Evolutionary conservation across 2,797 vertebrate species (phyloP).

Genomic region (Peromyscus aztecus): DNA sequence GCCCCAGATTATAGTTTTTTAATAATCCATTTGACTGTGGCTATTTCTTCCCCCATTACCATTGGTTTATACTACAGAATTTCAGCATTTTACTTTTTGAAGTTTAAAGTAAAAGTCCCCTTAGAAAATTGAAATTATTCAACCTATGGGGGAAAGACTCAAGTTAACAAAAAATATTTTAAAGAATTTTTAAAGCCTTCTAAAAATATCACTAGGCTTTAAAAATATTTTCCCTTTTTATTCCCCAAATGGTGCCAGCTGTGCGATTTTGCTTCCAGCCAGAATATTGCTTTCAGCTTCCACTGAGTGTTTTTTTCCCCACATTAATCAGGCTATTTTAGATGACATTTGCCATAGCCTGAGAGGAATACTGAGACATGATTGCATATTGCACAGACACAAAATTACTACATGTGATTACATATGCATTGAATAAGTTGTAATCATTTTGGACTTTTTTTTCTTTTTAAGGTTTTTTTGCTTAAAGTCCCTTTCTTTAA

Average conservation of each 20-base stretch:
- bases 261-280: constrained; percentile 63
- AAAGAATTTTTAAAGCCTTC: constrained; percentile 32
- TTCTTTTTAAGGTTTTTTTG: background rate
- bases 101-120: constrained; percentile 50
- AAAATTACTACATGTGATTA: background rate
- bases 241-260: constrained; percentile 68
- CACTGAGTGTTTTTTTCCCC: constrained; percentile 1
- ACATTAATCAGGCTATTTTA: constrained; percentile 35
- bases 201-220: constrained; percentile 59
- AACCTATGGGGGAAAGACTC: constrained; percentile 7
- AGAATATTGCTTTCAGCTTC: constrained; percentile 64
- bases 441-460: background rate
- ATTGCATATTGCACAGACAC: background rate
- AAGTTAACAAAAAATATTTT: background rate
- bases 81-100: constrained; percentile 39
- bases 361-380: background rate
- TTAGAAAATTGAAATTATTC: constrained; percentile 37
- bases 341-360: constrained; percentile 47
- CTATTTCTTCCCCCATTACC: background rate
- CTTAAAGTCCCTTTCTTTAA: constrained; percentile 38
- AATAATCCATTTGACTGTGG: constrained; percentile 17
- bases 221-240: constrained; percentile 69
- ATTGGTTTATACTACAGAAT: background rate
- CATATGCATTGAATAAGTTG: background rate
- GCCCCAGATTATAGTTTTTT: background rate